These are phyloP conservation scores for Drosophila bifasciata DNA, from an alignment of 1,140 invertebrate genomes.

Conservation along the genomic window DNA sequence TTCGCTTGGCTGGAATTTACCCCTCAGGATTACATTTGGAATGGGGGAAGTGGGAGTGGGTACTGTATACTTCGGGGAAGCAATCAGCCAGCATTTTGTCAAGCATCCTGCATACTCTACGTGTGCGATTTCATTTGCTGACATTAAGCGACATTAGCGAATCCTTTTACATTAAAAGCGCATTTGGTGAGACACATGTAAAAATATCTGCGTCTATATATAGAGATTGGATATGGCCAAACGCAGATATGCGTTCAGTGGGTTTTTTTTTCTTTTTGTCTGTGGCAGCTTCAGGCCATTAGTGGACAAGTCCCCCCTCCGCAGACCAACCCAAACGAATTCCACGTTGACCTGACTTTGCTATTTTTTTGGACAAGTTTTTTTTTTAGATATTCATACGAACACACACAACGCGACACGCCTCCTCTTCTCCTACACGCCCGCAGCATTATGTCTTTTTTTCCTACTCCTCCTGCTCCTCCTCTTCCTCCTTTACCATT, in stretches of 20 bases:
- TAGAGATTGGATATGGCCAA: constrained; percentile 47
- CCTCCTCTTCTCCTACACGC: constrained; percentile 34
- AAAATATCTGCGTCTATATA: constrained; percentile 41
- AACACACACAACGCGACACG: constrained; percentile 31
- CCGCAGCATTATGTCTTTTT: constrained; percentile 68
- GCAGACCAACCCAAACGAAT: constrained; percentile 2
- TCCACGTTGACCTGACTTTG: constrained; percentile 60
- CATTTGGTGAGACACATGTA: constrained; percentile 56
- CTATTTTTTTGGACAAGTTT: constrained; percentile 53
- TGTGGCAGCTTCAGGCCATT: constrained; percentile 36
- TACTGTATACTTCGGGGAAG: constrained; percentile 7
- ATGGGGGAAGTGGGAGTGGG: too few relatives aligned
- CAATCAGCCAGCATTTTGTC: constrained; percentile 61
- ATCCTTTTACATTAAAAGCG: constrained; percentile 70
- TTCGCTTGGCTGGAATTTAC: constrained; percentile 48
- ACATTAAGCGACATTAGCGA: constrained; percentile 30
- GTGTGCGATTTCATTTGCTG: constrained; percentile 31
- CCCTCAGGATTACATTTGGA: constrained; percentile 1
- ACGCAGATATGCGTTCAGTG: constrained; percentile 45
- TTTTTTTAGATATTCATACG: constrained; percentile 73
- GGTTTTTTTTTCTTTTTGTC: constrained; percentile 54
- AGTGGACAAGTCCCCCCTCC: constrained; percentile 24
- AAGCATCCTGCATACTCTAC: constrained; percentile 32
- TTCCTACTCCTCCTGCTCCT: too few relatives aligned
- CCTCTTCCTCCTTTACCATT: too few relatives aligned